These are phyloP conservation scores for Cantharis rufa DNA, from an alignment of 2,888 invertebrate genomes.

Conservation along the genomic window DNA sequence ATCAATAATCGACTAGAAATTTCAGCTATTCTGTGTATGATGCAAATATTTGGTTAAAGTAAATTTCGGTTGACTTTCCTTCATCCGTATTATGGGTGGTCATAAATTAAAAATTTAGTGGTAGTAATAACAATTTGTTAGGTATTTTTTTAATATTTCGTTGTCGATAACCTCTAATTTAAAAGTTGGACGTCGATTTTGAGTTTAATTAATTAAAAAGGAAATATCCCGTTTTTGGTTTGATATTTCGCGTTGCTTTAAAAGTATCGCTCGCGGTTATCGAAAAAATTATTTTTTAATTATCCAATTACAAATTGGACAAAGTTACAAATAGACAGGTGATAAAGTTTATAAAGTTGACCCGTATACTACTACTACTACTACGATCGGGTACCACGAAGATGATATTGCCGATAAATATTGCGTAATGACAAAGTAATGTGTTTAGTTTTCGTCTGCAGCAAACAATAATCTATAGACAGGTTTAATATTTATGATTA, in stretches of 20 bases:
- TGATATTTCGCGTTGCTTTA: background rate
- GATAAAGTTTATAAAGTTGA: background rate
- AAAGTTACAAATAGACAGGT: background rate
- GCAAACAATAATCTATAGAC: background rate
- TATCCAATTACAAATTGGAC: background rate
- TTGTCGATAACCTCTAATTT: background rate
- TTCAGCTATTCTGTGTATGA: background rate
- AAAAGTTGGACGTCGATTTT: background rate
- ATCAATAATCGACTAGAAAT: background rate
- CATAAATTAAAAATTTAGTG: background rate
- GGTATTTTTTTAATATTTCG: background rate
- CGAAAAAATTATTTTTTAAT: background rate
- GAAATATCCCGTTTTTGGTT: background rate
- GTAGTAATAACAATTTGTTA: background rate
- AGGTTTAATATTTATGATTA: background rate
- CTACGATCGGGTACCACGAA: too few relatives aligned
- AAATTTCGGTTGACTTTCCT: background rate
- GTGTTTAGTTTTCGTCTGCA: background rate
- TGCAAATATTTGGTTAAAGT: background rate
- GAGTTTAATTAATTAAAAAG: background rate
- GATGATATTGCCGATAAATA: background rate
- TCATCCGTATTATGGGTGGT: background rate
- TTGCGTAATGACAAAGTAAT: background rate
- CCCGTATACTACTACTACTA: too few relatives aligned
- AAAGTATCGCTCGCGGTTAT: background rate